phyloP scores from a whole-genome alignment of 2,113 vertebrate species.

The Psophia crepitans region DNA sequence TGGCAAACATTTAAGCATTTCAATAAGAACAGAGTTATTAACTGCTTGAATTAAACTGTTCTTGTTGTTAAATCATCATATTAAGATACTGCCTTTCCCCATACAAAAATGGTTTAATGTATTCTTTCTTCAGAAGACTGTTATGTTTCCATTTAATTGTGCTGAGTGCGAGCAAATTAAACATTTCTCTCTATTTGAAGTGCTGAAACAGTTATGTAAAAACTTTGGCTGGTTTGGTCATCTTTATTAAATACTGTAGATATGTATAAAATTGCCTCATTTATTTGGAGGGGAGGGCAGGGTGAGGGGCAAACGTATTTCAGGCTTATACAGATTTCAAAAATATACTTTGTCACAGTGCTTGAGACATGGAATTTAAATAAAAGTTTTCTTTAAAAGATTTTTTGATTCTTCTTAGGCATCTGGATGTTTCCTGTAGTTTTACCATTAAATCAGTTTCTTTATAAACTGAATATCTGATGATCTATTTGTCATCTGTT shows the following conservation, averaged over 20 bases:
- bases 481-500: not conserved
- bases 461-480: not conserved
- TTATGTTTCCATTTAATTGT: constrained; percentile 6
- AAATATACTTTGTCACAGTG: not conserved
- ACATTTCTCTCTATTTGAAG: not conserved
- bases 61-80: not conserved
- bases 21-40: not conserved
- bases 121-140: not conserved
- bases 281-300: not conserved
- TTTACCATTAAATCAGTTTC: not conserved
- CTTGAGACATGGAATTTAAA: not conserved
- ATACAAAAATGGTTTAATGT: not conserved
- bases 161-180: not conserved
- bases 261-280: constrained; percentile 39
- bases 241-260: constrained; percentile 64
- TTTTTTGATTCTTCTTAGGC: not conserved
- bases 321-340: not conserved
- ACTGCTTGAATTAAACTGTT: not conserved
- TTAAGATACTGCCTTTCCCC: not conserved
- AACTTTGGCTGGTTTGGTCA: not conserved
- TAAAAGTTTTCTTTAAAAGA: not conserved
- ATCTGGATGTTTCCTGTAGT: not conserved
- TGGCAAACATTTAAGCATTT: not conserved
- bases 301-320: not conserved
- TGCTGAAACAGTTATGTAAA: constrained; percentile 18